These are phyloP conservation scores for Synanthedon myopaeformis DNA, from an alignment of 2,888 invertebrate genomes.

Conservation along the genomic window DNA sequence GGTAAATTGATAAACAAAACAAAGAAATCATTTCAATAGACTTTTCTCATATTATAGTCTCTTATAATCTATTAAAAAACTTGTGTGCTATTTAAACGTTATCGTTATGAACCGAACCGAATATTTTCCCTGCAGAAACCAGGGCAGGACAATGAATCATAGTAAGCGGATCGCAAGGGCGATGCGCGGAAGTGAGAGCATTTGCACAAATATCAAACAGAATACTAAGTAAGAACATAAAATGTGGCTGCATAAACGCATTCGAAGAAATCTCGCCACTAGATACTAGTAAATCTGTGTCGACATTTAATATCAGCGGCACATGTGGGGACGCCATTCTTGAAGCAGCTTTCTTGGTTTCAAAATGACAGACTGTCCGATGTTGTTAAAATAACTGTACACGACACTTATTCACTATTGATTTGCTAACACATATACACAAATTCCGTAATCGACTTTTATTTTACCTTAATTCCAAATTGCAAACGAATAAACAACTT, in stretches of 20 bases:
- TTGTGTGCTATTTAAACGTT: not conserved
- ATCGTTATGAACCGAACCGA: conserved; percentile 4
- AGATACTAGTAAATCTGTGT: conserved; percentile 42
- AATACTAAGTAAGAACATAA: conserved; percentile 23
- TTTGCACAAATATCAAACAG: conserved; percentile 25
- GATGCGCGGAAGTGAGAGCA: conserved; percentile 24
- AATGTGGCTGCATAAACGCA: conserved; percentile 33
- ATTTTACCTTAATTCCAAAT: conserved; percentile 53
- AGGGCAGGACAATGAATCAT: conserved; percentile 63
- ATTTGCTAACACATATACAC: conserved; percentile 44
- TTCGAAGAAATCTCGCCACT: conserved; percentile 50
- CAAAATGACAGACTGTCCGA: conserved; percentile 68
- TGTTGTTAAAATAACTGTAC: conserved; percentile 54
- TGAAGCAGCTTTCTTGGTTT: conserved; percentile 74
- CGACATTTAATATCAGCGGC: conserved; percentile 61
- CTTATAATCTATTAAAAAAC: no score
- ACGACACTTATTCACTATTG: conserved; percentile 45
- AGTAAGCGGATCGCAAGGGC: conserved; percentile 37
- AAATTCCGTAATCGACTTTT: conserved; percentile 24
- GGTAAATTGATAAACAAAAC: conserved; percentile 60
- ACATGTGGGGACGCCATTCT: conserved; percentile 84
- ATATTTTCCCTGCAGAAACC: conserved; percentile 38
- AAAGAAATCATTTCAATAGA: conserved; percentile 6
- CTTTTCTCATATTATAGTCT: not conserved
- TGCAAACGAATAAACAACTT: conserved; percentile 42